Evolutionary conservation across 2,888 invertebrate genomes (phyloP), one percentile per base, ranked within the genome.

Genomic region (Morpho achilles): DNA sequence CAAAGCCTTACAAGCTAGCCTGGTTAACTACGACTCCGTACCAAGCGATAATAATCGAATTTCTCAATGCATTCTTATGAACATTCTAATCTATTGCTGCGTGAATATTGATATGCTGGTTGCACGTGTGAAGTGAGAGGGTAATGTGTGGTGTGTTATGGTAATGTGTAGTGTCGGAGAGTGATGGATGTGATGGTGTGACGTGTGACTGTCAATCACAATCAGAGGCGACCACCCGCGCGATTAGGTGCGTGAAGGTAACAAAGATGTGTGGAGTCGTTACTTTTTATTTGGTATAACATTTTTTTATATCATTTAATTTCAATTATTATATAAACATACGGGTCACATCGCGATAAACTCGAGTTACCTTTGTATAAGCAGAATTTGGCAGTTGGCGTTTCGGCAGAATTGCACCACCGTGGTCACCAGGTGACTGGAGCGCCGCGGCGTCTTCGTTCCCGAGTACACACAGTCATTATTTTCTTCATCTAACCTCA

Each of bases 151-250:
- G 42, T 51, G 64, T 63, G 44, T 62, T 61, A 8, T 16, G 10
- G 23, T 47, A 59, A 58, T 60, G 60, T 61, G 45, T 63, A 46
- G 64, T 63, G 61, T 57, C 63, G 52, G 57, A 54, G 52, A 60
- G 69, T 67, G 69, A 68, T 68, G 67, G 65, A 71, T 70, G 65
- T 53, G 58, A 50, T 62, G 66, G 77, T 80, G 82, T 84, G 87
- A 87, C 81, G 83, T 75, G 76, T 67, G 72, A 76, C 84, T 88
- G 88, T 89, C 88, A 88, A 86, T 89, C 88, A 89, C 87, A 88
- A 87, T 88, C 87, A 87, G 76, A 74, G 76, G 65, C 82, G 88
- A 87, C 88, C 88, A 89, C 88, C 87, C 88, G 88, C 85, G 69
- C 81, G 85, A 87, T 87, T 86, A 87, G 79, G 75, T 75, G 73